Percentiles rank a stretch among this genome's conserved stretches.
Conservation (phyloP, 2,797 vertebrate species). For the Parauchenoglanis ngamensis region DNA sequence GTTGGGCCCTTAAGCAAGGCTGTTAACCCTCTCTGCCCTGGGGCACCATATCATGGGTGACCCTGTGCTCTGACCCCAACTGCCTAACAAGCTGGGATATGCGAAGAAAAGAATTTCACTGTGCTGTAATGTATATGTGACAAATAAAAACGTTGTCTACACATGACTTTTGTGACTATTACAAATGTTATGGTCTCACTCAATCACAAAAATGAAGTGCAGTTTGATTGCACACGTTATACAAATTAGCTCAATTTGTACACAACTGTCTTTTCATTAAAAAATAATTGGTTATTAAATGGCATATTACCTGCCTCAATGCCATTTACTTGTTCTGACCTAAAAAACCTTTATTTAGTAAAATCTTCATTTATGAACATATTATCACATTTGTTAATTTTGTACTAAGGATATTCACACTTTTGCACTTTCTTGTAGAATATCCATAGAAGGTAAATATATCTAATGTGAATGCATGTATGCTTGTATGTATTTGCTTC, state of each 20-base stretch:
- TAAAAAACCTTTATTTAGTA: background rate
- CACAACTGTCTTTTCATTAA: background rate
- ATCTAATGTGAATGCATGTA: background rate
- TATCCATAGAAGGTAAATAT: background rate
- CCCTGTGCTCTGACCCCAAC: too few species aligned
- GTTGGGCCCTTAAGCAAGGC: too few species aligned
- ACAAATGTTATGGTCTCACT: background rate
- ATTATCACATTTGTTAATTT: background rate
- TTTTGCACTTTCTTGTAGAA: background rate
- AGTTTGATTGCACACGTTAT: background rate
- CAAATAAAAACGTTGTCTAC: background rate
- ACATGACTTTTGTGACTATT: background rate
- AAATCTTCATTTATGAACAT: background rate
- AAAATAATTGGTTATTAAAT: background rate
- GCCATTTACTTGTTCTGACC: background rate
- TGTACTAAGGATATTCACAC: background rate
- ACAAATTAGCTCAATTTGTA: background rate
- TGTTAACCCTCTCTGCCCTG: too few species aligned
- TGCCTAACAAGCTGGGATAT: too few species aligned
- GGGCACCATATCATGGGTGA: too few species aligned
- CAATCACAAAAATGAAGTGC: background rate
- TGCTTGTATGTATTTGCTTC: slow-evolving; percentile 20
- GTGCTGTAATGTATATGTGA: too few species aligned
- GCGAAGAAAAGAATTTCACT: too few species aligned
- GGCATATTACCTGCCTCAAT: background rate